Conservation (phyloP, 2,797 vertebrate species). For the Steatocranus sp. region DNA sequence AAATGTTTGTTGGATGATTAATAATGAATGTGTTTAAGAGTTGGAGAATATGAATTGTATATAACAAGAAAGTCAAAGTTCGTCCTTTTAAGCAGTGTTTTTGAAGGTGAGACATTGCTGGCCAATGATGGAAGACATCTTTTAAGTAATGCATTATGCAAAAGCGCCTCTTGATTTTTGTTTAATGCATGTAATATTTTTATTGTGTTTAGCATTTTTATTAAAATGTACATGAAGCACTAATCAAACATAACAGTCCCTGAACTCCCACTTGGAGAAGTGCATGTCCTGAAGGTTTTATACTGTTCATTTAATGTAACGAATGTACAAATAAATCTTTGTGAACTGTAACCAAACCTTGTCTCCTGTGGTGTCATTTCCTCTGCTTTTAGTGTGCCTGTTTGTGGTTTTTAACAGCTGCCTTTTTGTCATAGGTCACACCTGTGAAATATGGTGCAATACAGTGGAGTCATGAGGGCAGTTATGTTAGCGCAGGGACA, state of each 20-base stretch:
- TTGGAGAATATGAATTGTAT: conserved; percentile 23
- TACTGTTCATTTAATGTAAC: conserved; percentile 54
- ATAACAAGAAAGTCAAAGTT: conserved; percentile 21
- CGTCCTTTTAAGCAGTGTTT: conserved; percentile 39
- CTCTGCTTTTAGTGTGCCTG: background rate
- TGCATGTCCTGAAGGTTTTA: conserved; percentile 67
- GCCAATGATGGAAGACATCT: conserved; percentile 69
- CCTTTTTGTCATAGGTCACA: background rate
- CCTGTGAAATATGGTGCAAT: background rate
- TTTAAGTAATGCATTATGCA: conserved; percentile 18
- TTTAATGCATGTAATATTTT: conserved; percentile 55
- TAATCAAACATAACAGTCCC: conserved; percentile 52
- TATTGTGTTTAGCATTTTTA: conserved; percentile 47
- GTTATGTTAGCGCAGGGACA: conserved; percentile 12
- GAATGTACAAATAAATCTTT: conserved; percentile 61
- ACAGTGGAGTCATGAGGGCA: background rate
- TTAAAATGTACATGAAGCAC: conserved; percentile 53
- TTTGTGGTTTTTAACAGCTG: background rate
- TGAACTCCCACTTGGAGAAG: conserved; percentile 43
- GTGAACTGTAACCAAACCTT: conserved; percentile 33
- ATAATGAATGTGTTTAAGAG: background rate
- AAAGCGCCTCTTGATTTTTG: conserved; percentile 10
- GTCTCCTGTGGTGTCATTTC: background rate
- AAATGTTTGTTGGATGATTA: conserved; percentile 32
- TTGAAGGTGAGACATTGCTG: conserved; percentile 67